Evolutionary conservation across 2,888 invertebrate genomes (phyloP).

Genomic region (Standfussiana lucernea): DNA sequence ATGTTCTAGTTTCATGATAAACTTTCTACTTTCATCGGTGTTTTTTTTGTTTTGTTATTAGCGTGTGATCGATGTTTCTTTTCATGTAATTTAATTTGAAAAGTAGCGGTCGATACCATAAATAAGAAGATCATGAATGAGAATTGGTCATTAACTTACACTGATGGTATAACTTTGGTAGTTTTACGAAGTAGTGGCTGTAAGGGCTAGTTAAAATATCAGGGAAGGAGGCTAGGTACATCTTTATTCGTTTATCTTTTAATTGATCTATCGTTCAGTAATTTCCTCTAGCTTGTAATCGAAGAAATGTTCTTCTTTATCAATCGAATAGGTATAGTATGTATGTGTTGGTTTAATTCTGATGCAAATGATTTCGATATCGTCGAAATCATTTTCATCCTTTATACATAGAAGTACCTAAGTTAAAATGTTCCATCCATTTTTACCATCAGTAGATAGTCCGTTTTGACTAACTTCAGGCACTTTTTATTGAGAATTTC

Average conservation of each 20-base stretch:
- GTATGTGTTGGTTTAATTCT: background rate
- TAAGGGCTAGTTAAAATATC: background rate
- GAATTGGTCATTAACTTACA: background rate
- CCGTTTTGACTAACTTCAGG: background rate
- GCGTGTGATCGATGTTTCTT: constrained; percentile 20
- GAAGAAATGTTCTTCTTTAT: background rate
- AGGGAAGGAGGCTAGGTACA: background rate
- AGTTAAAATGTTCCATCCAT: background rate
- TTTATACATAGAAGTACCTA: background rate
- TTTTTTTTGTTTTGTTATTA: background rate
- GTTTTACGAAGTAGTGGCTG: background rate
- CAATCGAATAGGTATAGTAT: background rate
- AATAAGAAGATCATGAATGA: background rate
- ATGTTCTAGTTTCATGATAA: constrained; percentile 34
- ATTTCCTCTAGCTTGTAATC: constrained; percentile 24
- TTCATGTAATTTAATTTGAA: background rate
- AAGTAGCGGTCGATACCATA: background rate
- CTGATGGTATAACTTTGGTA: background rate
- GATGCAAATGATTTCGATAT: background rate
- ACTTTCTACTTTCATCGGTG: constrained; percentile 47
- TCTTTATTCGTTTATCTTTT: constrained; percentile 19
- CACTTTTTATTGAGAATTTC: background rate
- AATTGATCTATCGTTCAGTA: constrained; percentile 28
- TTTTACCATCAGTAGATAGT: background rate
- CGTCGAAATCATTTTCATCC: background rate